Base-by-base conservation (phyloP, 53 echinoderm and acorn worm species). In the Paracentrotus lividus region DNA sequence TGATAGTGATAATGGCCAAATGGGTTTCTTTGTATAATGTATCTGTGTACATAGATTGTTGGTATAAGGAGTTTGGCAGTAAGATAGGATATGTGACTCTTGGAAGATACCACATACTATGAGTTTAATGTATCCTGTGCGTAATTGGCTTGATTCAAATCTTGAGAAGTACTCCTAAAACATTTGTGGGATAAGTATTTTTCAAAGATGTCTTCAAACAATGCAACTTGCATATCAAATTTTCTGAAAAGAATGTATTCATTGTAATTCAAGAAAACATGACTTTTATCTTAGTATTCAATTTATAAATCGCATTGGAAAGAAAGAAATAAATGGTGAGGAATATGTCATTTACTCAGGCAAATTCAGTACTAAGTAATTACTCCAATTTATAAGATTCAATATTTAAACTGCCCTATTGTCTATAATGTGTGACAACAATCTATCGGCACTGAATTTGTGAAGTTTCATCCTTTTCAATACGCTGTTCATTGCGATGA, bases 1-100 rank as follows among this genome's bases (percentile, higher is more conserved):
- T 47, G 13, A 8, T 12, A 45, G 3, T 45, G 8, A 26, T 81
- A 44, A 81, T 47, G 47, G 47, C 81, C 47, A 44, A 81, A 81
- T 81, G 81, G 5, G 5, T 81, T 81, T 47, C 42, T 24, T 20
- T 81, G 81, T 81, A 47, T 45, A n/a, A n/a, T 47, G 26, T 27
- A 47, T 47, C 81, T 44, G 47, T 81, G 81, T 81, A 81, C 81
- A 81, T 81, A 81, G 47, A 45, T 81, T 81, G 81, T 81, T 81
- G 47, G 8, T 81, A 8, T 10, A 81, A 45, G n/a, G 33, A 45
- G 8, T 78, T 78, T 7, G 43, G 78, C 24, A 78, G 45, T 45
- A n/a, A 43, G 24, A 1, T 78, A 44, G 43, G 0, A 81, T 45
- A 26, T 45, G 45, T 81, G 81, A 81, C 45, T 38, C 72, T 72